Conservation (phyloP, 2,113 vertebrate species). For the Calidris pygmaea region DNA sequence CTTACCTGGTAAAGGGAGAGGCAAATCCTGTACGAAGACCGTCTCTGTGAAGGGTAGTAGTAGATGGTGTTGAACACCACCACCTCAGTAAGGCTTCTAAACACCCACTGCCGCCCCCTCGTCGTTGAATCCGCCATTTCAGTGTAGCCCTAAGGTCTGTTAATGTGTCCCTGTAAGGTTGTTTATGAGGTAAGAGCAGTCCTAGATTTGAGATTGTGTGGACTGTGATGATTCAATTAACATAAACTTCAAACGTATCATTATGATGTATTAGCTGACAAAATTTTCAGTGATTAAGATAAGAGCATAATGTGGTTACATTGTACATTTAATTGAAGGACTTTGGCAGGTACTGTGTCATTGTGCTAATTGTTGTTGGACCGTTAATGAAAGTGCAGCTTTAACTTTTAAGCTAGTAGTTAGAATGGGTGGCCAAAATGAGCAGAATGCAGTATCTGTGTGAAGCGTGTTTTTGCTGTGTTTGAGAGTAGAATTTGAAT, state of each 20-base stretch:
- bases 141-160: background rate
- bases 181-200: background rate
- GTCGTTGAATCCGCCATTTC: background rate
- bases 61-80: background rate
- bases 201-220: background rate
- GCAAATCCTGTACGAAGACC: background rate
- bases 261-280: background rate
- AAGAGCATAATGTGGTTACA: rapidly evolving
- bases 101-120: background rate
- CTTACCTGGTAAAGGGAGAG: background rate
- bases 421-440: background rate
- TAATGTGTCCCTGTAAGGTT: background rate
- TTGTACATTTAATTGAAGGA: background rate
- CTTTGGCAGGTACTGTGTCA: background rate
- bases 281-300: background rate
- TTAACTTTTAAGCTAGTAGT: background rate
- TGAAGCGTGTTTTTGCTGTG: background rate
- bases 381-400: background rate
- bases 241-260: background rate
- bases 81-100: background rate
- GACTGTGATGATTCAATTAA: background rate
- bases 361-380: background rate
- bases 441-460: rapidly evolving
- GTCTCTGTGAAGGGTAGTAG: background rate
- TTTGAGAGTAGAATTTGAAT: background rate